Evolutionary conservation across 2,113 vertebrate species (phyloP).

Genomic region (Chascanopsetta lugubris): DNA sequence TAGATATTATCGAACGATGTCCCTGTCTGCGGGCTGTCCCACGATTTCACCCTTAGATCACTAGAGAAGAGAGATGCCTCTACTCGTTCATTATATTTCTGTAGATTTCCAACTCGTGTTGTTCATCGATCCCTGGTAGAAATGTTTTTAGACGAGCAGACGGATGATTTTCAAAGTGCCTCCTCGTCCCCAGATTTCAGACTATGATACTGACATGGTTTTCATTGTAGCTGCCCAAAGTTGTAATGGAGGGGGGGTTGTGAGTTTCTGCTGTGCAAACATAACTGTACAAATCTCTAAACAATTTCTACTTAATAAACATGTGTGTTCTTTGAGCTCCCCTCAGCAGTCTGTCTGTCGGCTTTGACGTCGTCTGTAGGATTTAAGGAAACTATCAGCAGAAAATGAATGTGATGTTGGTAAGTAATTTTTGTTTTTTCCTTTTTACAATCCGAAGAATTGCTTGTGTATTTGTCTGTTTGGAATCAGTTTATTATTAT

Average conservation of each 20-base stretch:
- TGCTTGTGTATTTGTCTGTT: too few species aligned
- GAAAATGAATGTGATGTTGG: too few species aligned
- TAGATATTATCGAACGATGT: constrained; percentile 27
- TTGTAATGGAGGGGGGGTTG: constrained; percentile 1
- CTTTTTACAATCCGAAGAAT: too few species aligned
- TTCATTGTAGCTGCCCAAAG: background rate
- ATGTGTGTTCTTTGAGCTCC: constrained; percentile 16
- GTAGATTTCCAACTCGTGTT: background rate
- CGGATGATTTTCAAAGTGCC: constrained; percentile 62
- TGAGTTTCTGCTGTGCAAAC: background rate
- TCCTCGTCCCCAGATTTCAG: constrained; percentile 37
- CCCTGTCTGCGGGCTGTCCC: constrained; percentile 3
- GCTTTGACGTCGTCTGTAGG: too few species aligned
- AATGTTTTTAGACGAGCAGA: constrained; percentile 16
- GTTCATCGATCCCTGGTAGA: constrained; percentile 14
- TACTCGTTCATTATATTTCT: constrained; percentile 25
- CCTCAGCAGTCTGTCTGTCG: background rate
- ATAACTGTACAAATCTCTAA: constrained; percentile 11
- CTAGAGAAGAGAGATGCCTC: constrained; percentile 1
- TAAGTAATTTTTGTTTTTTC: too few species aligned
- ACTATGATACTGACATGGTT: constrained; percentile 4
- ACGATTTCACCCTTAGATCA: background rate
- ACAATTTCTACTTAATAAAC: constrained; percentile 59
- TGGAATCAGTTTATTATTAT: too few species aligned
- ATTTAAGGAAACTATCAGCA: too few species aligned